phyloP scores from a whole-genome alignment of 1,140 invertebrate genomes.

The Drosophila paulistorum region DNA sequence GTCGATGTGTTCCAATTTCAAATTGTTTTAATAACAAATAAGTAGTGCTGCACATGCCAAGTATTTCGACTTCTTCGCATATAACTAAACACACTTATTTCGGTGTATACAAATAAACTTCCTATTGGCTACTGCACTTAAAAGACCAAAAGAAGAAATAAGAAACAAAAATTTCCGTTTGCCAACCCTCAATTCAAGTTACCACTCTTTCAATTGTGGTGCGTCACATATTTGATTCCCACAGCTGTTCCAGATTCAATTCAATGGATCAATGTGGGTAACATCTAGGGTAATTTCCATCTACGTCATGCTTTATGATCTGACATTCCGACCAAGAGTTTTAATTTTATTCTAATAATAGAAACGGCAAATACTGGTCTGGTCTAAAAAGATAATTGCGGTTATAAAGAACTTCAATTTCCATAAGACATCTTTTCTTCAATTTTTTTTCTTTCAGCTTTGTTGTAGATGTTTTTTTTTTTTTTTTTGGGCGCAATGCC shows the following conservation, averaged over 20 bases:
- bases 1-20: too few species aligned
- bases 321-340: constrained; percentile 23
- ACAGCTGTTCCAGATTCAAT: constrained; percentile 57
- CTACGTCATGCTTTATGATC: constrained; percentile 50
- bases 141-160: neutral
- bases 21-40: too few species aligned
- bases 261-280: neutral
- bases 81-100: too few species aligned
- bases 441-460: constrained; percentile 18
- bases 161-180: neutral
- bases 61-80: too few species aligned
- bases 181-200: neutral
- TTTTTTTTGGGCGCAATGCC: constrained; percentile 62
- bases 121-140: neutral
- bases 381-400: constrained; percentile 25
- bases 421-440: constrained; percentile 34
- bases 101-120: too few species aligned
- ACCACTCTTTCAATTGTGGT: constrained; percentile 19
- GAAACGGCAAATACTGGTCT: constrained; percentile 27
- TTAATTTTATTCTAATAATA: constrained; percentile 30
- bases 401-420: constrained; percentile 30
- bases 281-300: constrained; percentile 52
- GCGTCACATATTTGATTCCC: constrained; percentile 47
- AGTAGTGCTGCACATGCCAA: too few species aligned
- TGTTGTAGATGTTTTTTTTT: constrained; percentile 9